Evolutionary conservation across 1,140 invertebrate genomes (phyloP), one percentile per base, ranked within the genome.

Genomic region (Atopsyche davidsoni): DNA sequence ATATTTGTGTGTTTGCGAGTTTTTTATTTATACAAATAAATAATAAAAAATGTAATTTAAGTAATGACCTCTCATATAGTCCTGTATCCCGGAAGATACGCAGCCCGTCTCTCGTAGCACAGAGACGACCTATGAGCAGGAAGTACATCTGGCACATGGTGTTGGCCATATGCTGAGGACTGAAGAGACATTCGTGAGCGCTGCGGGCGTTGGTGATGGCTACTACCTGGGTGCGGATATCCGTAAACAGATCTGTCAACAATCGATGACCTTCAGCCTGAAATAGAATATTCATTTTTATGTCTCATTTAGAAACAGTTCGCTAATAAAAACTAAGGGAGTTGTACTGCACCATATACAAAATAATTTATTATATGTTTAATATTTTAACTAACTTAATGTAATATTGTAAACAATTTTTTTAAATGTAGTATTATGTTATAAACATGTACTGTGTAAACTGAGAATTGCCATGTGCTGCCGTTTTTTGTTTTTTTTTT

Each of bases 81-180:
- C 83, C 81, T 13, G 86, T 82, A 53, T 82, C 82, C 36, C 89
- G 85, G 11, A 96, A 79, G 47, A 85, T 72, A 44, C 76, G 77
- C 21, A 84, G 73, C 1, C 92, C 92, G 39, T 79, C 78, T 28
- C 75, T 71, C n/a, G 80, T 80, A 38, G 83, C 82, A 51, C 85
- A 90, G 45, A 96, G 73, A 53, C 88, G 83, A 1, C 93, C 94
- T 40, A 97, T 80, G 60, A 95, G 89, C 2, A 97, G 72, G 65
- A 97, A 98, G 72, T 97, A 97, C 66, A 87, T 86, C 66, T 95
- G 91, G 65, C 88, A 89, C 64, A 92, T 85, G 3, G 90, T 93
- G 54, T 83, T 89, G 40, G 81, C 78, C 73, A 97, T 82, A 63
- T 89, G 86, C 50, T 85, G 81, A 0, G 92, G 91, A 66, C 89